phyloP scores from a whole-genome alignment of 2,888 invertebrate genomes.

The Orgyia antiqua region DNA sequence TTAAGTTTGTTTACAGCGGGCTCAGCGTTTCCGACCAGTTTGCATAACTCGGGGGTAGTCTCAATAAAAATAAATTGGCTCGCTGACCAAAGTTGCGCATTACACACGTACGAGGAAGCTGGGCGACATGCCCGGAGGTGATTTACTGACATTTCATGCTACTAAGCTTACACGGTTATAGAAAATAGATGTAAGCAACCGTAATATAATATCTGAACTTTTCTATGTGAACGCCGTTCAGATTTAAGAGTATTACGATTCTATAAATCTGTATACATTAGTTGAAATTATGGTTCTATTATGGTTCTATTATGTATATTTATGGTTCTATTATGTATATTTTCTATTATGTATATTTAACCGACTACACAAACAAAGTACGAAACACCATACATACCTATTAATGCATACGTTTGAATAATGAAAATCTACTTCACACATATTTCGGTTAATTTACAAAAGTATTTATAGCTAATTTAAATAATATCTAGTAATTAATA shows the following conservation, averaged over 20 bases:
- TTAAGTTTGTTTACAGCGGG: conserved; percentile 70
- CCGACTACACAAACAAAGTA: too few relatives aligned
- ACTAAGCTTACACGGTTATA: conserved; percentile 30
- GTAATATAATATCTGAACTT: conserved; percentile 19
- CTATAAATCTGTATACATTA: too few relatives aligned
- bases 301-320: too few relatives aligned
- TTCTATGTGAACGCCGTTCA: conserved; percentile 14
- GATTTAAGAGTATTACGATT: conserved; percentile 6
- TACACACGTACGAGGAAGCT: conserved; percentile 73
- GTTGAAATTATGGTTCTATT: too few relatives aligned
- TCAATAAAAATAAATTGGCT: conserved; percentile 77
- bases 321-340: too few relatives aligned
- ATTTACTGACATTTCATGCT: conserved; percentile 58
- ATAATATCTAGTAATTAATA: too few relatives aligned
- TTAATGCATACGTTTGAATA: too few relatives aligned
- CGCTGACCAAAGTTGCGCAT: conserved; percentile 65
- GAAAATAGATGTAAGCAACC: conserved; percentile 33
- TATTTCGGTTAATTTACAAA: too few relatives aligned
- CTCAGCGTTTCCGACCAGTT: conserved; percentile 73
- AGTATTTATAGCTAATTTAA: too few relatives aligned
- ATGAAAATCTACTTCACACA: too few relatives aligned
- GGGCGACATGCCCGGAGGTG: conserved; percentile 62
- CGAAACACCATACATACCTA: too few relatives aligned
- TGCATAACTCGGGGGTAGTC: conserved; percentile 76
- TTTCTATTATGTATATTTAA: too few relatives aligned